These are phyloP conservation scores for Cheirogaleus major DNA, from an alignment of 2,797 vertebrate species.

Conservation along the genomic window DNA sequence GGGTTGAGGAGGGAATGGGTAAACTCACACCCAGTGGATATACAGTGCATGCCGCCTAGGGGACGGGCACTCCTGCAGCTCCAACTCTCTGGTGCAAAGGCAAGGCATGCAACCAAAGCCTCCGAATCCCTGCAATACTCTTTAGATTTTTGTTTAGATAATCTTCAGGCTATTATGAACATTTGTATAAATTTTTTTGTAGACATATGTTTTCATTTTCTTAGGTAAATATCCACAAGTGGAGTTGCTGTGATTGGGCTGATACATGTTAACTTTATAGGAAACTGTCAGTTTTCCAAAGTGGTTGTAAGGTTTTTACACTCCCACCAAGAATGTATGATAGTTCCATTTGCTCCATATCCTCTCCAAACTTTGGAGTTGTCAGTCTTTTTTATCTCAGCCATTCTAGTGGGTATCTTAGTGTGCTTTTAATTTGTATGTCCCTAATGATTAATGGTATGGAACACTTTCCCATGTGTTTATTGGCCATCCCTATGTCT, in stretches of 20 bases:
- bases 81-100: too few species aligned
- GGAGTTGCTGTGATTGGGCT: neutral
- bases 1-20: too few species aligned
- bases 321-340: neutral
- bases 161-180: neutral
- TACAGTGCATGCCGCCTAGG: too few species aligned
- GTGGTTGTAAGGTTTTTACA: neutral
- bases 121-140: too few species aligned
- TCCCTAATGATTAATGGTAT: too few species aligned
- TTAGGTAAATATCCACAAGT: neutral
- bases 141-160: too few species aligned
- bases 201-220: neutral
- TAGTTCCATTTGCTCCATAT: neutral
- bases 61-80: too few species aligned
- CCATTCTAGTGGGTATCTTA: neutral
- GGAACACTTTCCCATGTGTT: neutral
- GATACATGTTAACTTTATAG: neutral
- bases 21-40: too few species aligned
- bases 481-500: neutral
- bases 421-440: neutral
- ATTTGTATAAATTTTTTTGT: neutral
- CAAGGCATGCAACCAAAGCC: too few species aligned
- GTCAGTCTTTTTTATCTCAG: neutral
- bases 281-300: conserved; percentile 5
- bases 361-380: neutral